Conservation (phyloP, 1,140 invertebrate genomes). For the Oppia nitens region DNA sequence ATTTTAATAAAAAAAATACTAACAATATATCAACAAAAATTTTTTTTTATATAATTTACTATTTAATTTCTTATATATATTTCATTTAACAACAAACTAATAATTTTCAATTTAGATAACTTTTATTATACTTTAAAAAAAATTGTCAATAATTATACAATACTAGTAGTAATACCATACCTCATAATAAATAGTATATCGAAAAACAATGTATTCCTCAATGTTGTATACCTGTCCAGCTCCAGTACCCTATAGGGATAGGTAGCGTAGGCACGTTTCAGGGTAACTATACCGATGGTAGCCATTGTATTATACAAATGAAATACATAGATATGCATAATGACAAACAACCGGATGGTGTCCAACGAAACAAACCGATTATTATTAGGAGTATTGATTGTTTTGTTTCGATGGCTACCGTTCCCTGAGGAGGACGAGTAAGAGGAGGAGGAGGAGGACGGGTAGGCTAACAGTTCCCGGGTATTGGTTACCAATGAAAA, state of each 20-base stretch:
- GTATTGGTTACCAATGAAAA: conserved; percentile 9
- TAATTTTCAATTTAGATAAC: too few species aligned
- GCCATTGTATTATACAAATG: conserved; percentile 4
- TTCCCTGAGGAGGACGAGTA: too few species aligned
- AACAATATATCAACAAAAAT: too few species aligned
- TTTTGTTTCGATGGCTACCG: neutral
- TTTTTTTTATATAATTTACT: too few species aligned
- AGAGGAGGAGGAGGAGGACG: too few species aligned
- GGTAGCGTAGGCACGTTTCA: conserved; percentile 10
- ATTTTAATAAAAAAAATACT: too few species aligned
- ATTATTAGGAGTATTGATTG: too few species aligned
- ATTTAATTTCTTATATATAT: too few species aligned
- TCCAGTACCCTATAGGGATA: neutral
- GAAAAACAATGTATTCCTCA: conserved; percentile 3
- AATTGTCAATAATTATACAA: too few species aligned
- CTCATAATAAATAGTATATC: conserved; percentile 5
- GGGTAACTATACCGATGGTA: conserved; percentile 4
- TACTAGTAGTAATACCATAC: neutral
- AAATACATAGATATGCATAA: conserved; percentile 8
- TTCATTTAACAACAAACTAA: too few species aligned
- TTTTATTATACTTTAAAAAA: too few species aligned
- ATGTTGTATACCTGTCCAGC: conserved; percentile 5
- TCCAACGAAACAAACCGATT: conserved; percentile 5
- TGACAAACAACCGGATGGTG: conserved; percentile 1
- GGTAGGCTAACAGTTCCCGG: neutral